Evolutionary conservation across 2,888 invertebrate genomes (phyloP), one percentile per base, ranked within the genome.

Genomic region (Nebria brevicollis): DNA sequence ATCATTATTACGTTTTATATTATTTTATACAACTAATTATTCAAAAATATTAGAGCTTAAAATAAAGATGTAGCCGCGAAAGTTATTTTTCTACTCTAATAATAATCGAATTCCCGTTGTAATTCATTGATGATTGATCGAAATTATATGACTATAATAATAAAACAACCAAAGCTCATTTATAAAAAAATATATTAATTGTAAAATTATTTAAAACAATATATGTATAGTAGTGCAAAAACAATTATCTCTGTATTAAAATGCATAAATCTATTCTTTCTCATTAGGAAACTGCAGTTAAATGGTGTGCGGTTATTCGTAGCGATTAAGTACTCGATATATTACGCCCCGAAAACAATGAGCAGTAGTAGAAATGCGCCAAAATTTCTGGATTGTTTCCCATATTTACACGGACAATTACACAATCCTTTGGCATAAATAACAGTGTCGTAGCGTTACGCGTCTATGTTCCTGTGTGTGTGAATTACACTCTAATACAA

Each of bases 371-470:
- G 43, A 54, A 54, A 13, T 54, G 54, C 54, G 54, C 54, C 54
- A 54, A 54, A 54, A 54, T 54, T 54, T 54, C 54, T 54, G 54
- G 54, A 54, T 54, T 54, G 54, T 54, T 54, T 54, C 54, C 54
- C 54, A 54, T 54, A 54, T 54, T 54, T 54, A 54, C 54, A 54
- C 54, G 54, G 54, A 54, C 54, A 54, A 54, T 54, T 54, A 54
- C 54, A 54, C 54, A 54, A 54, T 54, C 54, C 54, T 54, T 13
- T 8, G 7, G 54, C 54, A 54, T 54, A 54, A 54, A 54, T 54
- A 54, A 11, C 54, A 54, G 4, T 54, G 54, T 54, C 54, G 54
- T 54, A 54, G 54, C 11, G 8, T 20, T 20, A 20, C 20, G 20
- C 20, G 20, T 20, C 20, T 20, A 20, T 20, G 20, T 20, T 20